Base-by-base conservation (phyloP, 2,113 vertebrate species). In the Cavia aperea region DNA sequence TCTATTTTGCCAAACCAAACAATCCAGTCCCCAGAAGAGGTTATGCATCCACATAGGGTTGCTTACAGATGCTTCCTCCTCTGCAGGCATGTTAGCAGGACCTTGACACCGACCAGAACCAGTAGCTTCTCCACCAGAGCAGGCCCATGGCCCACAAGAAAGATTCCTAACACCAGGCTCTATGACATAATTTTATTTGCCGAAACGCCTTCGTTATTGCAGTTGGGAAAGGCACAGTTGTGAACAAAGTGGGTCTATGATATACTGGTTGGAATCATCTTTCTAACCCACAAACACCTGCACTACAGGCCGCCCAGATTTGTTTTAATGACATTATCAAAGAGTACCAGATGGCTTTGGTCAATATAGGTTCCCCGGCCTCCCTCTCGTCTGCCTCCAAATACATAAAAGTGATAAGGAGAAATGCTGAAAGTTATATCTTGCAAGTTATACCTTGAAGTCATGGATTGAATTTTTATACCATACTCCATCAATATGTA, bases 1-100 rank as follows among this genome's bases (percentile, higher is more conserved):
- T 36, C 33, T 92, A 31, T 75, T 95, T 88, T 93, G 26, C 62
- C 31, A 90, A 95, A 93, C 89, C 79, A 86, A 94, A 86, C 39
- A 81, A 12, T 63, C 46, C 66, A 19, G 33, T 95, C 15, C 92
- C 84, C 86, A 65, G 33, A 68, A 90, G 26, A 94, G 1, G 70
- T 65, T 83, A 82, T 85, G 90, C 15, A 7, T 65, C 46, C 6
- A 90, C 10, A 12, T 0, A 87, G 49, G 31, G 87, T 65, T 21
- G 18, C 56, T 46, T 39, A 9, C 21, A 15, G 62, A 56, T 56
- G 49, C 58, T 54, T 68, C 19, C 24, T 26, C 26, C 54, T 21
- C 14, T 36, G 31, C 72, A n/a, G 19, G 33, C 63, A 84, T 60
- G 8, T 77, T 78, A 88, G 31, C 54, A 60, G 46, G 26, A 89